Evolutionary conservation across 30 jellyfish, hydroid and myxozoan species (phyloP).

Genomic region (Sanderia malayensis): DNA sequence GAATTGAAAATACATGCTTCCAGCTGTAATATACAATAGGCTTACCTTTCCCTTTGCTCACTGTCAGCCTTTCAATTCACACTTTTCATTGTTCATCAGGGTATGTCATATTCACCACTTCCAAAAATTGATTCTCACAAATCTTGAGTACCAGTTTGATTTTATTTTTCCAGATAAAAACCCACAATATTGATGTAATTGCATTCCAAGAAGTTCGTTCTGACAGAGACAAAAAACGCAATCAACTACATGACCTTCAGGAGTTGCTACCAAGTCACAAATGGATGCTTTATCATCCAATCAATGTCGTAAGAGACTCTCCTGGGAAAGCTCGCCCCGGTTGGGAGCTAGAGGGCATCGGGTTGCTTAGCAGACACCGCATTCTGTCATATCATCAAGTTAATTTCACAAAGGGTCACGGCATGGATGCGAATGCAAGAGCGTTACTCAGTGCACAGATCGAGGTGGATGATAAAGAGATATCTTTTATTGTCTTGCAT

Average conservation of each 20-base stretch:
- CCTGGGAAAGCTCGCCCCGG: conserved; percentile 69
- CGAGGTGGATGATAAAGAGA: conserved; percentile 47
- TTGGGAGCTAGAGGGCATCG: conserved; percentile 87
- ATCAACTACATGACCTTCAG: conserved; percentile 80
- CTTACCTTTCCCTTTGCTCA: too few species aligned
- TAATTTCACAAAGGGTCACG: conserved; percentile 38
- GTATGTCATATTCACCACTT: too few species aligned
- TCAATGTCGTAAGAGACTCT: conserved; percentile 10
- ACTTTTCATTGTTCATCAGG: too few species aligned
- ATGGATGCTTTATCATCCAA: conserved; percentile 53
- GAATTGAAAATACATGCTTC: too few species aligned
- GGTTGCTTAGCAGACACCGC: conserved; percentile 63
- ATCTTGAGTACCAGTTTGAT: too few species aligned
- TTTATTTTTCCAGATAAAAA: conserved; percentile 34
- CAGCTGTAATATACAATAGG: too few species aligned
- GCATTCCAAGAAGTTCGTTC: conserved; percentile 90
- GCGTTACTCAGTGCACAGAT: conserved; percentile 67
- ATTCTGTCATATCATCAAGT: conserved; percentile 39
- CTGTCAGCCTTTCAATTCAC: too few species aligned
- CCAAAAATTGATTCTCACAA: too few species aligned
- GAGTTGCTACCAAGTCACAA: conserved; percentile 61
- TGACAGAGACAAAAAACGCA: conserved; percentile 36
- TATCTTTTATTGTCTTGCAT: conserved; percentile 52
- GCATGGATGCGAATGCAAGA: conserved; percentile 55
- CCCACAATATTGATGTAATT: conserved; percentile 56